Base-by-base conservation (phyloP, 2,888 invertebrate genomes). In the Nineta flava region DNA sequence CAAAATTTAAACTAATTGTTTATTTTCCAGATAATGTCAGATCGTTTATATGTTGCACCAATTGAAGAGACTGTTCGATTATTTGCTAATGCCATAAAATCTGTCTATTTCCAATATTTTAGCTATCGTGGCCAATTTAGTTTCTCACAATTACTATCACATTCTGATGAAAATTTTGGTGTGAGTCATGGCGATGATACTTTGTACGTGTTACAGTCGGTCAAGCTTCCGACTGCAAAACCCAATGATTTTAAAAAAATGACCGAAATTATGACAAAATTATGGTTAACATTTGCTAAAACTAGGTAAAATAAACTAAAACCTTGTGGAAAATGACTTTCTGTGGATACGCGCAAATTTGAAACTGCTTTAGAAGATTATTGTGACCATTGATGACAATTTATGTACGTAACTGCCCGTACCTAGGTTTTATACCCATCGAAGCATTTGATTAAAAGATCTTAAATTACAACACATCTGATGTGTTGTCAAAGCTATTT, bases 101-200 rank as follows among this genome's bases (percentile, higher is more conserved):
- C 82, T 0, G 74, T 79, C 3, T 80, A 77, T 65, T 68, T 76
- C 51, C 83, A 82, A 60, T 69, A 75, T n/a, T 85, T 77, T 60
- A 65, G 73, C 5, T 79, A 75, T 63, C 71, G 76, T 47, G 76
- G 76, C 0, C 63, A 65, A 13, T 17, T 34, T n/a, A 46, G 21
- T 12, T 48, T 44, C 19, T 46, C 26, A 1, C 26, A 38, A 41
- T n/a, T n/a, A 50, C 9, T 34, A 35, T 32, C 9, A 44, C 7
- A 32, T 45, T n/a, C 21, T 47, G 40, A 13, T 13, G 41, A 41
- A 13, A 46, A 43, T 42, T 34, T 53, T 76, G 83, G 83, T 57
- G 75, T 73, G 12, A 69, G 74, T 54, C 81, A 81, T 60, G 78
- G 70, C 1, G 81, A 81, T 54, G 81, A 81, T 55, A 66, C 75